phyloP scores from a whole-genome alignment of 2,113 vertebrate genomes.

The Podilymbus podiceps region DNA sequence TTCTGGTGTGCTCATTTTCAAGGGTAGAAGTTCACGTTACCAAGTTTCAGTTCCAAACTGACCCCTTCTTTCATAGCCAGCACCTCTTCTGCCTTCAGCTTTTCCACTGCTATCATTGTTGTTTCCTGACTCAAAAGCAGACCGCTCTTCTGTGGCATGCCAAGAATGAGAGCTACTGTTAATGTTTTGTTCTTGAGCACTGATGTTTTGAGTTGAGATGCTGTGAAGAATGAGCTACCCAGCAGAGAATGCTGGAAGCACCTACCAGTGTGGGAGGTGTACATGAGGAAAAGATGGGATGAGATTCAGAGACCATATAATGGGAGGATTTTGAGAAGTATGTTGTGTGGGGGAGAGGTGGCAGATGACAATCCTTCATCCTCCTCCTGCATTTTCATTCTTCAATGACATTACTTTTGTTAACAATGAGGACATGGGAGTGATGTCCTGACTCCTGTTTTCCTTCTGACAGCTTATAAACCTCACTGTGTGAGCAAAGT shows the following conservation, averaged over 20 bases:
- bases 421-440: background rate
- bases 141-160: rapidly evolving
- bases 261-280: background rate
- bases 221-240: background rate
- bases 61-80: background rate
- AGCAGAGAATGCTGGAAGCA: background rate
- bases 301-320: background rate
- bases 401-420: background rate
- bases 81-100: background rate
- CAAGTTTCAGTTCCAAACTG: background rate
- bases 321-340: background rate
- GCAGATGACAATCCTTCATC: background rate
- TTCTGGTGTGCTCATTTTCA: background rate
- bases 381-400: background rate
- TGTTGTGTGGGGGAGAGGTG: background rate
- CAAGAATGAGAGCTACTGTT: background rate
- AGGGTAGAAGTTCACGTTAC: background rate
- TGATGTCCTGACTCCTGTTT: background rate
- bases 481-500: rapidly evolving
- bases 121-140: background rate
- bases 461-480: background rate
- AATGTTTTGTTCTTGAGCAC: background rate
- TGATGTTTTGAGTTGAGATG: background rate
- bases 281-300: background rate
- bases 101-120: background rate